Evolutionary conservation across 2,888 invertebrate genomes (phyloP).

Genomic region (Mactromeris polynyma): DNA sequence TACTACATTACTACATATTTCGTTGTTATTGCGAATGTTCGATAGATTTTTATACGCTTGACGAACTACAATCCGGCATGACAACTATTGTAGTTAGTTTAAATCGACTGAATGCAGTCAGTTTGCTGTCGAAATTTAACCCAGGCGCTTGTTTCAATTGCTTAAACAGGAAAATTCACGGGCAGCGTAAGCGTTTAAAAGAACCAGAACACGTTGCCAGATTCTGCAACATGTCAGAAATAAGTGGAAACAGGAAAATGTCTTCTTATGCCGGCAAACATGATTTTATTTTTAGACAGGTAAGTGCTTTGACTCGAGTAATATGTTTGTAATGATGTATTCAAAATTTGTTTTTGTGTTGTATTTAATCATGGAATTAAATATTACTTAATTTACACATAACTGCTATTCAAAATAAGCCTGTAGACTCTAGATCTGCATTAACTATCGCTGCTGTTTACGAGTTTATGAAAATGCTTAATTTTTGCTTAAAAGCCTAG

Average conservation of each 20-base stretch:
- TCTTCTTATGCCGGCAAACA: constrained; percentile 31
- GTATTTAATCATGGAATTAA: no score
- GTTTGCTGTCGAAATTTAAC: neutral
- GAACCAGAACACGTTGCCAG: neutral
- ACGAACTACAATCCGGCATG: neutral
- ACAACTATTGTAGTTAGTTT: neutral
- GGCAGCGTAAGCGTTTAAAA: neutral
- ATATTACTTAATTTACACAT: no score
- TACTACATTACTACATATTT: neutral
- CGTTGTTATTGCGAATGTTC: neutral
- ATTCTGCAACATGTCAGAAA: neutral
- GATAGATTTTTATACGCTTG: neutral
- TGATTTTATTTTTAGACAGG: constrained; percentile 77
- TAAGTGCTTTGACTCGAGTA: constrained; percentile 20
- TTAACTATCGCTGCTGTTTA: no score
- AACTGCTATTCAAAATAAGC: no score
- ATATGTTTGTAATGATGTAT: no score
- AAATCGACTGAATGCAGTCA: neutral
- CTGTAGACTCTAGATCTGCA: no score
- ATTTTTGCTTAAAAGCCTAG: no score
- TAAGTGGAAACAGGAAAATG: neutral
- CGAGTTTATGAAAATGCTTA: no score
- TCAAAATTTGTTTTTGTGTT: no score
- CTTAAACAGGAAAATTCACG: constrained; percentile 18
- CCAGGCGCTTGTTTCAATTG: constrained; percentile 13